Evolutionary conservation across 2,888 invertebrate genomes (phyloP).

Genomic region (Brenthis ino): DNA sequence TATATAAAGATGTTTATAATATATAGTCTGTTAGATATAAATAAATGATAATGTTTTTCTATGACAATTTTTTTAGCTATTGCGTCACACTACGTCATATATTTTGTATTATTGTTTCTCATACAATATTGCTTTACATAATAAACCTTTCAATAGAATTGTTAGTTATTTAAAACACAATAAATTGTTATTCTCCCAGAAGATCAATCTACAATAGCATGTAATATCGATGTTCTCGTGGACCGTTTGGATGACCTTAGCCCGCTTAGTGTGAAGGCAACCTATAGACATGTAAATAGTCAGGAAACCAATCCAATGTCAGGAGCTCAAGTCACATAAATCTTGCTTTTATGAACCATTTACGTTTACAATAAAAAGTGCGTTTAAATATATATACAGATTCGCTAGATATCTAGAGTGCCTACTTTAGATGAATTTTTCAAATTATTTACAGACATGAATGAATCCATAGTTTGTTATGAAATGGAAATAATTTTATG

Average conservation of each 20-base stretch:
- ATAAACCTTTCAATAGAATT: slow-evolving; percentile 1
- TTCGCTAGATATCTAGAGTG: too few species aligned
- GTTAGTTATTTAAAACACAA: slow-evolving; percentile 9
- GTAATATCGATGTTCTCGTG: slow-evolving; percentile 42
- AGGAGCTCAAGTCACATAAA: slow-evolving; percentile 52
- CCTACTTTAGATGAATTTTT: too few species aligned
- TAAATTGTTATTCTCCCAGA: slow-evolving; percentile 19
- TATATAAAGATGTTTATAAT: too few species aligned
- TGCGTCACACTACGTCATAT: too few species aligned
- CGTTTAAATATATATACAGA: not conserved
- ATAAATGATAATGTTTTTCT: not conserved
- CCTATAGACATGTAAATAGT: slow-evolving; percentile 75
- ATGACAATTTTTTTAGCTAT: too few species aligned
- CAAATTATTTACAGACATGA: too few species aligned
- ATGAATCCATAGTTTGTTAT: too few species aligned
- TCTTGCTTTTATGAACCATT: slow-evolving; percentile 37
- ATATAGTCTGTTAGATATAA: not conserved
- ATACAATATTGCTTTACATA: not conserved
- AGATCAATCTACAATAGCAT: slow-evolving; percentile 29
- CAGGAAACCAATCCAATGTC: slow-evolving; percentile 76
- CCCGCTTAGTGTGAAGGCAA: slow-evolving; percentile 74
- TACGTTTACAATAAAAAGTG: not conserved
- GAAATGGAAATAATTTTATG: too few species aligned
- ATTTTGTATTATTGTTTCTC: not conserved
- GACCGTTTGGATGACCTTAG: slow-evolving; percentile 65